Evolutionary conservation across 30 jellyfish, hydroid and myxozoan genomes (phyloP).

Genomic region (Hydractinia echinata): DNA sequence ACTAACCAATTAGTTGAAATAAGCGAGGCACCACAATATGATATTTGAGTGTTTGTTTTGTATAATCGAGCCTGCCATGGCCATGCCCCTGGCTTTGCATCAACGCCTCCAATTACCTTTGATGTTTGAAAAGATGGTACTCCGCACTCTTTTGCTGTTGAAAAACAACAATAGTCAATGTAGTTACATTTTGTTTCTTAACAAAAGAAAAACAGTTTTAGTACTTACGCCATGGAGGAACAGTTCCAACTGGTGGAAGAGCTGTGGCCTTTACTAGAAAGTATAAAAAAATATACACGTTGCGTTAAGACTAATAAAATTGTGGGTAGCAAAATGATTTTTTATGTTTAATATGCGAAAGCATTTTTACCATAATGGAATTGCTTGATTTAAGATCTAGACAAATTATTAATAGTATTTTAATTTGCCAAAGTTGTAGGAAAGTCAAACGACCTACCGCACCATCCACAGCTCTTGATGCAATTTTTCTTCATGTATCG

Average conservation of each 20-base stretch:
- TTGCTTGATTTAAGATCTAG: too few species aligned
- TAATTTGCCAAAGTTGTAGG: background rate
- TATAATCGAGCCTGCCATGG: constrained; percentile 23
- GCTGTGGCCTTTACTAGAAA: background rate
- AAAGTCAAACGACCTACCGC: background rate
- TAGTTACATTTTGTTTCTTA: background rate
- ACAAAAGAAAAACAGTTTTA: background rate
- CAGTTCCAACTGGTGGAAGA: background rate
- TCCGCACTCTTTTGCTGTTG: constrained; percentile 18
- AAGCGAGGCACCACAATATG: constrained; percentile 24
- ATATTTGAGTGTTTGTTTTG: background rate
- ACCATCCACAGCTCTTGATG: constrained; percentile 29
- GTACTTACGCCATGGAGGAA: constrained; percentile 19
- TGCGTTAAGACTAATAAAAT: background rate
- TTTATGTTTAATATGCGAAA: too few species aligned
- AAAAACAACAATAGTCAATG: background rate
- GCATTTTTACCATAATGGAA: too few species aligned
- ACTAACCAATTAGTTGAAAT: constrained; percentile 9
- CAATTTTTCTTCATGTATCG: constrained; percentile 15
- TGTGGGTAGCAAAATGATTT: too few species aligned
- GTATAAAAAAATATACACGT: background rate
- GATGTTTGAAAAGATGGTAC: background rate
- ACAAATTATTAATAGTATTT: too few species aligned
- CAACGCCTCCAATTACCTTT: constrained; percentile 11
- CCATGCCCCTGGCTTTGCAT: constrained; percentile 22